Base-by-base conservation (phyloP, 1,140 invertebrate species). In the Sesamia nonagrioides region DNA sequence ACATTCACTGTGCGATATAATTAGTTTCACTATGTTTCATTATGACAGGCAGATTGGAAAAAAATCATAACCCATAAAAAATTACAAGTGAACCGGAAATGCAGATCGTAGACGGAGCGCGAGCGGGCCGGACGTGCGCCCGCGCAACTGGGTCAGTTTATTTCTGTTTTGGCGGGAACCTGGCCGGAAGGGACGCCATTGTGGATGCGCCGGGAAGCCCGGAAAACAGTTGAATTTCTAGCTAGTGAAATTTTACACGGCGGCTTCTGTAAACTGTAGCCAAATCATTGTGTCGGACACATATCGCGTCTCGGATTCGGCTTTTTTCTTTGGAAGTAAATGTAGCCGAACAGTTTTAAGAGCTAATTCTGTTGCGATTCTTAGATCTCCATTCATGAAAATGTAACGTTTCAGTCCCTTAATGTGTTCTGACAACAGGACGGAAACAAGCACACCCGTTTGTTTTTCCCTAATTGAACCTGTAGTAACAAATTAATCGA, bases 151-250 rank as follows among this genome's bases (percentile, higher is more conserved):
- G 93, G 93, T 93, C 93, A 93, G 93, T 90, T 91, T 94, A 94
- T 94, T 94, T 94, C 91, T 92, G 91, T 89, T 94, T 93, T 92
- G 92, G 92, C 93, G 93, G 92, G 93, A 94, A 93, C 92, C 90
- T 89, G 90, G 88, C 92, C 91, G 93, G 91, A 94, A 91, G 86
- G 85, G 88, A 78, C 91, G 89, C 93, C 93, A 94, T 94, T 94
- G 92, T 94, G 89, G 92, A 90, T 90, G 90, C 85, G 88, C 86
- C 82, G 89, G 92, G 88, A 91, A 91, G 87, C 91, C 92, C 89
- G 90, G 89, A 90, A 92, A 92, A 92, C 48, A 88, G 85, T 88
- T 87, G 92, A 90, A 92, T 90, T 94, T 93, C 91, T 90, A 89
- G 86, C 92, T 92, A 93, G 90, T 92, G 92, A 93, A 92, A 94